phyloP scores from a whole-genome alignment of 2,888 invertebrate species.

The Plebejus argus region DNA sequence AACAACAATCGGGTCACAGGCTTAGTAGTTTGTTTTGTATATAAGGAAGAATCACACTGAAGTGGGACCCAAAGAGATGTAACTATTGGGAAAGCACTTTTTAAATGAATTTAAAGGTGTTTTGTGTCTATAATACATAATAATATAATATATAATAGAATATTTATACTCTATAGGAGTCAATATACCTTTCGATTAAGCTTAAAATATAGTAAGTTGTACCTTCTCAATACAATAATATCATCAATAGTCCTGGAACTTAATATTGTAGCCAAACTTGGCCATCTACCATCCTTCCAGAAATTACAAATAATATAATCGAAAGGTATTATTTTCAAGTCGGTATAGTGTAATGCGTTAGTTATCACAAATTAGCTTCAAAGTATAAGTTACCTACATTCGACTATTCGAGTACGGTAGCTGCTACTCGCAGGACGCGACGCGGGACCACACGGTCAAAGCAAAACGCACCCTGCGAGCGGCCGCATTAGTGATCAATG shows the following conservation, averaged over 20 bases:
- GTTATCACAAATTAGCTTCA: constrained; percentile 75
- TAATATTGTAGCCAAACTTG: not conserved
- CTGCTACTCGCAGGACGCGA: not conserved
- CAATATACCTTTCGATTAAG: constrained; percentile 24
- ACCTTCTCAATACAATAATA: not conserved
- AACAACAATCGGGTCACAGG: constrained; percentile 34
- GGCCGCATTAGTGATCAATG: constrained; percentile 67
- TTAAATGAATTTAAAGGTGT: constrained; percentile 47
- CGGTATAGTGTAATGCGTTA: constrained; percentile 62
- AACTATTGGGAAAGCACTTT: constrained; percentile 47
- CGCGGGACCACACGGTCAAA: not conserved
- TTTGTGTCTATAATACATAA: constrained; percentile 67
- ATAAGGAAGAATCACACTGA: constrained; percentile 42
- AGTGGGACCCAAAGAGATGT: constrained; percentile 61
- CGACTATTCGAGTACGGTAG: constrained; percentile 56
- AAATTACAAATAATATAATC: not conserved
- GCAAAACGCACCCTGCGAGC: constrained; percentile 12
- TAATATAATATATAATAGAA: constrained; percentile 55
- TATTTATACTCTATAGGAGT: constrained; percentile 41
- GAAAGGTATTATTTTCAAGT: constrained; percentile 43
- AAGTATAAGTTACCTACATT: constrained; percentile 63
- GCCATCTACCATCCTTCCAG: not conserved
- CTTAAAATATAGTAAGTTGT: not conserved
- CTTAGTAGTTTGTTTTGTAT: constrained; percentile 45
- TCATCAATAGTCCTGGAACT: not conserved